These are phyloP conservation scores for Sinopyrophorus schimmeli DNA, from an alignment of 2,888 invertebrate species.

Conservation along the genomic window DNA sequence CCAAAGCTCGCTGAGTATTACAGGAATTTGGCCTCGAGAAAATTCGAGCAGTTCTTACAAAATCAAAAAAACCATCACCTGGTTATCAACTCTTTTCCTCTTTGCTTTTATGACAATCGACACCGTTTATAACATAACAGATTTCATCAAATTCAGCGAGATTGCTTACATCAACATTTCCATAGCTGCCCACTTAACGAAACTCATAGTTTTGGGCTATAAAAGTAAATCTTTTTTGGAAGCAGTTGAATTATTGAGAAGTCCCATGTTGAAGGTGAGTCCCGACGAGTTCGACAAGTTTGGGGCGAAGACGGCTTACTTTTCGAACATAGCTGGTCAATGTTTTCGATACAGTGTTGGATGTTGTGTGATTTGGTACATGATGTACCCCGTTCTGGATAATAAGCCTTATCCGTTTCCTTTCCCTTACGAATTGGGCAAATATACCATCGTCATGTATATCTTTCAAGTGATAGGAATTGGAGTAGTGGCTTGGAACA, in stretches of 20 bases:
- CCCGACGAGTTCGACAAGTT: slow-evolving; percentile 21
- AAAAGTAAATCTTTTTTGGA: slow-evolving; percentile 12
- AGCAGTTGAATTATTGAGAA: slow-evolving; percentile 14
- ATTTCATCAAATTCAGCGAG: slow-evolving; percentile 24
- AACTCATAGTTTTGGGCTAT: slow-evolving; percentile 11
- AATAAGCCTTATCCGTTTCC: slow-evolving; percentile 27
- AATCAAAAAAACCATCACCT: slow-evolving; percentile 4
- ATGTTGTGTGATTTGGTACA: slow-evolving; percentile 10
- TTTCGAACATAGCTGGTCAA: slow-evolving; percentile 19
- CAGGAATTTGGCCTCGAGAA: slow-evolving; percentile 21
- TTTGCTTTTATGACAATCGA: slow-evolving; percentile 16
- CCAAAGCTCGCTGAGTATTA: no score
- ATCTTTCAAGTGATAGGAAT: slow-evolving; percentile 21
- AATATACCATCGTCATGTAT: slow-evolving; percentile 20
- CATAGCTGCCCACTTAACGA: slow-evolving; percentile 17
- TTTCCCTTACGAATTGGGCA: slow-evolving; percentile 28
- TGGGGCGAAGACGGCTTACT: slow-evolving; percentile 18
- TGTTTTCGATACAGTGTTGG: slow-evolving; percentile 11
- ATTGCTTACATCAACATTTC: slow-evolving; percentile 25
- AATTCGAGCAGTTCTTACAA: slow-evolving; percentile 8
- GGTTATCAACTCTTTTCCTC: slow-evolving; percentile 8
- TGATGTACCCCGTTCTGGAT: slow-evolving; percentile 20
- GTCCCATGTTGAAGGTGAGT: slow-evolving; percentile 20
- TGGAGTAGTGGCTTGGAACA: slow-evolving; percentile 26
- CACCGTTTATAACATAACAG: slow-evolving; percentile 9